Evolutionary conservation across 2,113 vertebrate genomes (phyloP), one percentile per base, ranked within the genome.

Genomic region (Muscicapa adusta): DNA sequence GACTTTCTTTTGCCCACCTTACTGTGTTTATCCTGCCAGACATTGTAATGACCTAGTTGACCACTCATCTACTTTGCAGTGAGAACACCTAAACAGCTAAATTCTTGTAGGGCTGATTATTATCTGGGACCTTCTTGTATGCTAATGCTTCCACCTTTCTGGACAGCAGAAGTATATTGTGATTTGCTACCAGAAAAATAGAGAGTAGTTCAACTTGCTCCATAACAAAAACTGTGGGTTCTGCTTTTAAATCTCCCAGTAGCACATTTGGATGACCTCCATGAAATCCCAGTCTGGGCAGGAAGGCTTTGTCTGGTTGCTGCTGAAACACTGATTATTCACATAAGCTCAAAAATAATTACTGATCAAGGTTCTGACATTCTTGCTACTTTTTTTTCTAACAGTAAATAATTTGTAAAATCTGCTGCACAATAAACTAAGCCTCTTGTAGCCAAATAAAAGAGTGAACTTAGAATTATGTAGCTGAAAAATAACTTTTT

Each of bases 251-350:
- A 85, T 81, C 47, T 88, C 20, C 28, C 75, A 54, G 42, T 72
- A 85, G 73, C 85, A 76, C 50, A 68, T 88, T 93, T 94, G 90
- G 92, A 85, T 90, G 78, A 90, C 81, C 74, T 84, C 82, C 77
- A 82, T 1, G 9, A 93, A 93, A 89, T 89, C 78, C 61, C 50
- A 63, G 62, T 65, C 85, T 85, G 53, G n/a, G 74, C 43, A 86
- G 17, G 65, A 92, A 92, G 65, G 56, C 31, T 94, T 84, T 89
- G 68, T 50, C 36, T 82, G 31, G 18, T 68, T 86, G 54, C 63
- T 77, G 42, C 72, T 85, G 45, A 47, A 74, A 63, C n/a, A 45
- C 40, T 61, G n/a, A 45, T 78, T 85, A 60, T 71, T 91, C 28
- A 29, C 16, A 34, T 36, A 48, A 88, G 40, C 58, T 91, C 58